These are phyloP conservation scores for Ifrita kowaldi DNA, from an alignment of 2,113 vertebrate genomes.

Conservation along the genomic window DNA sequence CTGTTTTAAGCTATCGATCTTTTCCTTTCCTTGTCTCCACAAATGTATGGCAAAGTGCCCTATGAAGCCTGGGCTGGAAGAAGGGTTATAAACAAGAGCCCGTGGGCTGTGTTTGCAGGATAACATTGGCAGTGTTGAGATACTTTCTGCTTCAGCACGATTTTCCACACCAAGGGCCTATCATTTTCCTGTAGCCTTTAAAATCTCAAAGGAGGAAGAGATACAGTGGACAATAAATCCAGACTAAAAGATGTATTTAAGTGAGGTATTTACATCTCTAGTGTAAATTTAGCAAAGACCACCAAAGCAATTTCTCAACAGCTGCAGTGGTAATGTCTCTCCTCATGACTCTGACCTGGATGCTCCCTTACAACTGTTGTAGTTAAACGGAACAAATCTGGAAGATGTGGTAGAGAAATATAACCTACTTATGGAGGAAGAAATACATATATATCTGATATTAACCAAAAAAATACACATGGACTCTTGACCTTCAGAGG, in stretches of 20 bases:
- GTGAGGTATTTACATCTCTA: not conserved
- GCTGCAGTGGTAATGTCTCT: not conserved
- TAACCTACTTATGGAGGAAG: not conserved
- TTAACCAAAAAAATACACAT: not conserved
- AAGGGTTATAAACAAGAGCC: slow-evolving; percentile 14
- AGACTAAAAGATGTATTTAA: not conserved
- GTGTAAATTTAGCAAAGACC: not conserved
- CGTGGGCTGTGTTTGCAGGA: not conserved
- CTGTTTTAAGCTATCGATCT: not conserved
- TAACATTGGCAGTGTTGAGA: not conserved
- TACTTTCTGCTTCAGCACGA: not conserved
- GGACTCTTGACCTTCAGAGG: not conserved
- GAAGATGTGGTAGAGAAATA: not conserved
- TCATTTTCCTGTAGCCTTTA: not conserved
- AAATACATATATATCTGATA: not conserved
- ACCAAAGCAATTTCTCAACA: not conserved
- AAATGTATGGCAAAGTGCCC: not conserved
- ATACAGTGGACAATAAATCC: not conserved
- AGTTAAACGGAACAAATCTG: not conserved
- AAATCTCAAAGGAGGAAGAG: not conserved
- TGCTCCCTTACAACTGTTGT: not conserved
- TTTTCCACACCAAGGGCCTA: slow-evolving; percentile 4
- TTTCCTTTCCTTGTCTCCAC: not conserved
- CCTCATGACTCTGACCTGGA: not conserved
- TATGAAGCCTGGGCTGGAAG: not conserved